Conservation (phyloP, 1,140 invertebrate genomes). For the Drosophila ironensis region DNA sequence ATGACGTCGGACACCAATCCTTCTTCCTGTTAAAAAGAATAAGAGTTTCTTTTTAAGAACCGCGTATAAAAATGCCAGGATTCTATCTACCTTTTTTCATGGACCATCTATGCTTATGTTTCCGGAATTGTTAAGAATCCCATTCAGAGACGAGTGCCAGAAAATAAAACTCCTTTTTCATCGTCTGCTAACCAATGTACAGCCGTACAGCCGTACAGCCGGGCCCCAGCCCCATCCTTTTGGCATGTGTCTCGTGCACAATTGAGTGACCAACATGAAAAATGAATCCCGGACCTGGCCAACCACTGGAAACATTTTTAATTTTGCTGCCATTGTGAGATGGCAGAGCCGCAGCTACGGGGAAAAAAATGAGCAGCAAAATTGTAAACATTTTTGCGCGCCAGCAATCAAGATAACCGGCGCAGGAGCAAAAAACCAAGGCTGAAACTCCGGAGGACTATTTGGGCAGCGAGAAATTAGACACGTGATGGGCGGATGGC, state of each 20-base stretch:
- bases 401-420: slow-evolving; percentile 69
- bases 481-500: slow-evolving; percentile 61
- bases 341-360: too few relatives aligned
- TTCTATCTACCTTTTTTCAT: too few relatives aligned
- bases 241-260: slow-evolving; percentile 71
- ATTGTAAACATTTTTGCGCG: slow-evolving; percentile 79
- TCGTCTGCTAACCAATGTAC: slow-evolving; percentile 19
- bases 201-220: too few relatives aligned
- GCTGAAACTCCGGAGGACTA: slow-evolving; percentile 45
- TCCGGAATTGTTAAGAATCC: slow-evolving; percentile 1
- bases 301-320: slow-evolving; percentile 63
- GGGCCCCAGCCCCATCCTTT: slow-evolving; percentile 32
- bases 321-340: slow-evolving; percentile 64
- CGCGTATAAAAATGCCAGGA: too few relatives aligned
- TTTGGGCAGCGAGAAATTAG: slow-evolving; percentile 76
- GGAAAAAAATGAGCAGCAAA: slow-evolving; percentile 56
- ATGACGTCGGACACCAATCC: too few relatives aligned
- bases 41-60: too few relatives aligned
- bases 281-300: slow-evolving; percentile 57
- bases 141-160: slow-evolving; percentile 7
- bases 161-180: slow-evolving; percentile 16
- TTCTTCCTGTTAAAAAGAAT: too few relatives aligned
- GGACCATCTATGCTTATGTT: too few relatives aligned
- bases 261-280: slow-evolving; percentile 78
- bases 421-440: neutral